A percentile compares a stretch with the other conserved stretches of the same genome.
Evolutionary conservation across 2,888 invertebrate genomes (phyloP).

Genomic region (Callyntrura guangdongensis): DNA sequence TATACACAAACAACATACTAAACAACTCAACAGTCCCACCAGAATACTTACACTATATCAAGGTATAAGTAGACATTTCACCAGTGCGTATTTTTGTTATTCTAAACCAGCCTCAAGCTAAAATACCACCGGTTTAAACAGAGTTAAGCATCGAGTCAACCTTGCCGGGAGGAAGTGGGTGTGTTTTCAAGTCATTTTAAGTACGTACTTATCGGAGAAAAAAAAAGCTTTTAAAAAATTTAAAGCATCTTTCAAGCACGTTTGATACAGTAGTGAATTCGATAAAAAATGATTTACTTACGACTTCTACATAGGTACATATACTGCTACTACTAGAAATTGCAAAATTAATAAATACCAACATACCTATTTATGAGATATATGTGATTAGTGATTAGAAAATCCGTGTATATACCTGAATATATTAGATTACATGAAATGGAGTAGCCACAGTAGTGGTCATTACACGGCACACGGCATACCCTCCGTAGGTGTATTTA

Average conservation of each 20-base stretch:
- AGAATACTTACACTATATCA: neutral
- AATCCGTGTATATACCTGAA: neutral
- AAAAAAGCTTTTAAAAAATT: neutral
- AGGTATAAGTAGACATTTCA: slow-evolving; percentile 6
- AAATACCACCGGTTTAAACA: neutral
- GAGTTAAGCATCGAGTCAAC: slow-evolving; percentile 50
- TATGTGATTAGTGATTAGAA: slow-evolving; percentile 13
- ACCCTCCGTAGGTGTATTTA: neutral
- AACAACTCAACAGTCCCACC: neutral
- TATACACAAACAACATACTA: slow-evolving; percentile 22
- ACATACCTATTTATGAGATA: neutral
- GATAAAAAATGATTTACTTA: no score
- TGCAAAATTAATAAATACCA: neutral
- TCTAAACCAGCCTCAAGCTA: neutral
- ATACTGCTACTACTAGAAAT: neutral
- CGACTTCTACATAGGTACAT: neutral
- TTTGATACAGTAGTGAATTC: neutral
- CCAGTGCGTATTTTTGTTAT: neutral
- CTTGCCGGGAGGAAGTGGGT: slow-evolving; percentile 77
- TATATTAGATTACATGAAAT: neutral
- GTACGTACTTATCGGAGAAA: slow-evolving; percentile 24
- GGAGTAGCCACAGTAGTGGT: neutral
- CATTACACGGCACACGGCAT: no score
- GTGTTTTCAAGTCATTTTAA: slow-evolving; percentile 61
- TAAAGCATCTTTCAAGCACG: slow-evolving; percentile 6